Percentiles rank a stretch among this genome's conserved stretches.
phyloP scores from a whole-genome alignment of 2,888 invertebrate genomes.

The Drosophila cracens region DNA sequence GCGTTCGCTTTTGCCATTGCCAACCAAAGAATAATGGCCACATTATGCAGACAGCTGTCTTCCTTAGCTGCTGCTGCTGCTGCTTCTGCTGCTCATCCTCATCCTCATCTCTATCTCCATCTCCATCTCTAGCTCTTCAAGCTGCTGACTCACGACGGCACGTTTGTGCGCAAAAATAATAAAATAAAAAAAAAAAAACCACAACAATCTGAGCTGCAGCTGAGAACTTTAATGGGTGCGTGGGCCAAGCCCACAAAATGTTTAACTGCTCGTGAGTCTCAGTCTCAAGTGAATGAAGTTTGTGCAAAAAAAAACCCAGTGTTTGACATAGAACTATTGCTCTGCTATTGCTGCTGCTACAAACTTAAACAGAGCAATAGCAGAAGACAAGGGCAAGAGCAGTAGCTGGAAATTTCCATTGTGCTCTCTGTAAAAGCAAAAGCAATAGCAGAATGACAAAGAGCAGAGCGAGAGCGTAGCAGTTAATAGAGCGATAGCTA shows the following conservation, averaged over 20 bases:
- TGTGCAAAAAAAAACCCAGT: neutral
- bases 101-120: neutral
- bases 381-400: neutral
- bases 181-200: too few species aligned
- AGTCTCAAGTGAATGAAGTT: neutral
- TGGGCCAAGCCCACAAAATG: constrained; percentile 24
- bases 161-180: constrained; percentile 48
- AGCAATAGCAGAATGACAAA: neutral
- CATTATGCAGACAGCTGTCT: constrained; percentile 32
- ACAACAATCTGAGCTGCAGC: constrained; percentile 10
- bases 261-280: constrained; percentile 3
- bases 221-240: constrained; percentile 10
- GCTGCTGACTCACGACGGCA: constrained; percentile 47
- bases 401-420: neutral
- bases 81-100: neutral
- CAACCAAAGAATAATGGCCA: constrained; percentile 65
- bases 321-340: neutral
- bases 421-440: neutral
- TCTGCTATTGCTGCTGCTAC: neutral
- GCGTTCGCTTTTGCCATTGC: constrained; percentile 35
- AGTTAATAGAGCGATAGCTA: neutral
- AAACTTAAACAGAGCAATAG: neutral
- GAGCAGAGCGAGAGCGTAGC: neutral
- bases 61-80: constrained; percentile 1
- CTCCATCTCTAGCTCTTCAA: neutral